These are phyloP conservation scores for Hycleus cichorii DNA, from an alignment of 1,140 invertebrate genomes.

Conservation along the genomic window DNA sequence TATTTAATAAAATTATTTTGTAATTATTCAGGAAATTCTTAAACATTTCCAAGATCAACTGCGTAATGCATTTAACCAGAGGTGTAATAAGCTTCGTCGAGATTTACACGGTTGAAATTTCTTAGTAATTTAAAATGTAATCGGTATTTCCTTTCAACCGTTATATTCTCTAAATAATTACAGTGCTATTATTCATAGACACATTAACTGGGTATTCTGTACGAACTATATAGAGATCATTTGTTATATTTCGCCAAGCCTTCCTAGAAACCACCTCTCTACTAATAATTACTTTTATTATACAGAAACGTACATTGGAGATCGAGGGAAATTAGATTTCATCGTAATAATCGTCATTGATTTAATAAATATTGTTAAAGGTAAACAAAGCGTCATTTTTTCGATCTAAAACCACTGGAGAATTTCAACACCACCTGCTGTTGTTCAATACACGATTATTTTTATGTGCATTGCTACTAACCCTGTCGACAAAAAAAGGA, in stretches of 20 bases:
- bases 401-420: background rate
- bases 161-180: conserved; percentile 7
- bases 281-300: conserved; percentile 8
- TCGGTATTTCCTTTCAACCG: conserved; percentile 7
- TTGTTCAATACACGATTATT: background rate
- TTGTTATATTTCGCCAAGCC: conserved; percentile 8
- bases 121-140: conserved; percentile 9
- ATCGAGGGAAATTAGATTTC: no score
- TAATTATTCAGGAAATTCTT: no score
- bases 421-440: conserved; percentile 26
- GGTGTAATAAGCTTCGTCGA: conserved; percentile 1
- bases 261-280: conserved; percentile 6
- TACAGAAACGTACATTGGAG: no score
- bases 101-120: conserved; percentile 3
- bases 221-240: background rate
- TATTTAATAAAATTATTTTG: no score
- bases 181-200: conserved; percentile 12
- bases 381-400: conserved; percentile 4
- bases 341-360: no score
- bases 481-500: background rate
- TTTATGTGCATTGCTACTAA: conserved; percentile 21
- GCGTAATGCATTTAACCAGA: background rate
- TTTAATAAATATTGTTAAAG: no score
- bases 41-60: no score
- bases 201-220: conserved; percentile 9